Base-by-base conservation (phyloP, 2,797 vertebrate species). In the Etheostoma nigrum region DNA sequence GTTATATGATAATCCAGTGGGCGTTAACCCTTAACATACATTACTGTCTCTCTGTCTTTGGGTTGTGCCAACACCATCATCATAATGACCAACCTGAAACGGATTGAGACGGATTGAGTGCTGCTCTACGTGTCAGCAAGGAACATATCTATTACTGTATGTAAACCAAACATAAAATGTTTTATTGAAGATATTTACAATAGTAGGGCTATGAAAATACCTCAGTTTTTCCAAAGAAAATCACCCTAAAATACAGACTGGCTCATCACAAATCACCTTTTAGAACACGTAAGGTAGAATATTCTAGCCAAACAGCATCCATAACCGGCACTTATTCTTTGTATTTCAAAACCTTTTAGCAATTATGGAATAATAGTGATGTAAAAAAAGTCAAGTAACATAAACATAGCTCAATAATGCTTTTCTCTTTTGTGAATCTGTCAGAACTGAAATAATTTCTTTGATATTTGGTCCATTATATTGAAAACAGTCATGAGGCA, bases 381-480 rank as follows among this genome's bases (percentile, higher is more conserved):
- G 25, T 21, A 2, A 27, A 52, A 70, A 52, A 10, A 73, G 58
- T 10, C 4, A 6, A 40, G 45, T 12, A 49, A 65, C 11, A 40
- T 55, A 21, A 61, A 59, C 40, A n/a, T 4, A 69, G n/a, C 57
- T 59, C 19, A 60, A 10, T 15, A 1, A 21, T 5, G 21, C n/a
- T 78, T 59, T 68, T 53, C 13, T 61, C 19, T 54, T 6, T 6
- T n/a, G 40, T 19, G 25, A 54, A 57, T 63, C 42, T 69, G 44
- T 83, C 55, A 69, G 48, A 49, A 25, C 16, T 13, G 13, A 78
- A 48, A 21, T 47, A 33, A 19, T 70, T 51, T 21, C 25, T 77
- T 76, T 85, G 67, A 73, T 66, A 66, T 67, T 67, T 73, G 52
- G 44, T 76, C 49, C 44, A 69, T 68, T 19, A 70, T 44, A 45